These are phyloP conservation scores for Eupristina koningsbergeri DNA, from an alignment of 1,140 invertebrate genomes.

Conservation along the genomic window DNA sequence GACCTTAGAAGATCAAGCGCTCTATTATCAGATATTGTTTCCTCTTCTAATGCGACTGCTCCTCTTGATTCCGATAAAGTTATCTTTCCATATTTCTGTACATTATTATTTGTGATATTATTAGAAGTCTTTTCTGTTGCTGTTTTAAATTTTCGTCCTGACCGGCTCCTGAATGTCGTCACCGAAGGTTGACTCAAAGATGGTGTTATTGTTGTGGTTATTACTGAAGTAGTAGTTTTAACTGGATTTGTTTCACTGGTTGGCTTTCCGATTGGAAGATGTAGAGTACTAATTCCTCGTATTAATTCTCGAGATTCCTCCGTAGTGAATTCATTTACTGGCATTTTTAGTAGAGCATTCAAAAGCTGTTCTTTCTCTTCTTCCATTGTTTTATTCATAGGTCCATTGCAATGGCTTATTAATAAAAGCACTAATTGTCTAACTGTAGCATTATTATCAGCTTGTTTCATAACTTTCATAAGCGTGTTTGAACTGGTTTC, in stretches of 20 bases:
- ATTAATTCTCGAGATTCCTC: slow-evolving; percentile 66
- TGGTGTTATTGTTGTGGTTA: slow-evolving; percentile 53
- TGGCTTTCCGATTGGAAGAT: slow-evolving; percentile 58
- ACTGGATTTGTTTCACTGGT: background rate
- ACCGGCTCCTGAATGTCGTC: slow-evolving; percentile 68
- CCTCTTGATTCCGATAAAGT: slow-evolving; percentile 63
- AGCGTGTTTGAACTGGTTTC: slow-evolving; percentile 81
- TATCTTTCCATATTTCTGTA: slow-evolving; percentile 64
- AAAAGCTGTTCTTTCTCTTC: slow-evolving; percentile 78
- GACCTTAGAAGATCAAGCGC: slow-evolving; percentile 86
- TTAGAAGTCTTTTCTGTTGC: slow-evolving; percentile 43
- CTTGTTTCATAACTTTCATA: slow-evolving; percentile 86
- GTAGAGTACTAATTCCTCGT: slow-evolving; percentile 63
- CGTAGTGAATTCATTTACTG: slow-evolving; percentile 69
- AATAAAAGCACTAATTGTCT: slow-evolving; percentile 82
- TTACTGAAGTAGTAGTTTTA: slow-evolving; percentile 46
- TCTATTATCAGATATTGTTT: slow-evolving; percentile 79
- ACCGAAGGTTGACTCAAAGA: slow-evolving; percentile 57
- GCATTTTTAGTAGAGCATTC: slow-evolving; percentile 78
- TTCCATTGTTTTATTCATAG: slow-evolving; percentile 77
- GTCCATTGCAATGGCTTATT: slow-evolving; percentile 82
- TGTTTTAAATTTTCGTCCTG: slow-evolving; percentile 62
- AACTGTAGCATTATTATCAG: slow-evolving; percentile 83
- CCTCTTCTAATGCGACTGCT: slow-evolving; percentile 66
- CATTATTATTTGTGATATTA: slow-evolving; percentile 48